phyloP scores from a whole-genome alignment of 2,797 vertebrate genomes.

The Pelochelys cantorii region DNA sequence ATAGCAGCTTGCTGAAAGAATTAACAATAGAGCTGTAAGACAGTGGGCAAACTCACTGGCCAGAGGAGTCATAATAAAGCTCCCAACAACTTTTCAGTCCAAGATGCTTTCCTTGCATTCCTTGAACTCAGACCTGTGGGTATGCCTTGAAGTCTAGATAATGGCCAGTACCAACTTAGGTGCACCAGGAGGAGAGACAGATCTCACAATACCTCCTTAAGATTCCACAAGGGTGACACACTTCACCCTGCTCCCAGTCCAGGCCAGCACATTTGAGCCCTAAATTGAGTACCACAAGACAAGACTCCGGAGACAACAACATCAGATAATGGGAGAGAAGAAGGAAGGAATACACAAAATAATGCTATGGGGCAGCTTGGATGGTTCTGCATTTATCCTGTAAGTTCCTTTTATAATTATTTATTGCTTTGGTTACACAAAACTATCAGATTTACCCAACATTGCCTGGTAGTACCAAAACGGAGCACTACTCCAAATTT shows the following conservation, averaged over 20 bases:
- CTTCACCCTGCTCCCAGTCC: background rate
- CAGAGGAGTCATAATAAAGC: background rate
- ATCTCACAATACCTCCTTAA: background rate
- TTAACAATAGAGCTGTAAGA: background rate
- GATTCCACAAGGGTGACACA: background rate
- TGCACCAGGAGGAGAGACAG: background rate
- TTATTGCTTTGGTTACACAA: background rate
- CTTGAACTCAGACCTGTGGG: constrained; percentile 24
- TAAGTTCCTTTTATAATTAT: background rate
- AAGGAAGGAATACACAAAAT: background rate
- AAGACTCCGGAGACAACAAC: background rate
- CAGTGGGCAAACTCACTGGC: background rate
- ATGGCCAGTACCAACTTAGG: background rate
- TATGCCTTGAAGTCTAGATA: background rate
- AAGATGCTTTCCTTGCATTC: background rate
- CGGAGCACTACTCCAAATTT: no score
- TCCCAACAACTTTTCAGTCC: background rate
- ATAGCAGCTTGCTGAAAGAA: constrained; percentile 24
- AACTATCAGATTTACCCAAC: background rate
- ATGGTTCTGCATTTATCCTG: background rate
- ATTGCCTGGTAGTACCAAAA: no score
- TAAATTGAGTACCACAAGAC: background rate
- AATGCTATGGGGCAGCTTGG: background rate
- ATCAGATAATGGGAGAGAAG: background rate
- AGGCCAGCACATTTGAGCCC: background rate